Percentiles rank a stretch among this genome's conserved stretches.
Conservation (phyloP, 2,113 vertebrate genomes). For the Pipa parva region DNA sequence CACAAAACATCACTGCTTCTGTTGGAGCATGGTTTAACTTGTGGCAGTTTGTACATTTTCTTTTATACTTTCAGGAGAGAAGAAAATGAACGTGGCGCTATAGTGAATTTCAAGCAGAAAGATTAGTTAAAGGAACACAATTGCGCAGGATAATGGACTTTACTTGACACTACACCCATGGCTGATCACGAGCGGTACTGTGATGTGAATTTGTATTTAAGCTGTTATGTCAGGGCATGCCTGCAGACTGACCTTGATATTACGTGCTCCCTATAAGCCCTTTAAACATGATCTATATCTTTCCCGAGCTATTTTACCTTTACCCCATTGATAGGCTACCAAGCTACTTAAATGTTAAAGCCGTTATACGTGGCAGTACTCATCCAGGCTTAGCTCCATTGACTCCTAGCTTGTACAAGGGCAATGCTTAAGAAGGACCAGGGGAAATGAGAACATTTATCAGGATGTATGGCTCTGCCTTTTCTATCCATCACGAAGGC, state of each 20-base stretch:
- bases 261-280: slow-evolving; percentile 59
- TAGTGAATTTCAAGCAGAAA: background rate
- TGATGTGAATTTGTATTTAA: slow-evolving; percentile 59
- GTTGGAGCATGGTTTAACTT: no score
- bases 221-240: slow-evolving; percentile 54
- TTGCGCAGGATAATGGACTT: background rate
- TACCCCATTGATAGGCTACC: slow-evolving; percentile 71
- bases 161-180: background rate
- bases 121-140: background rate
- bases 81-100: no score
- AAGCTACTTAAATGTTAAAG: slow-evolving; percentile 72
- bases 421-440: slow-evolving; percentile 65
- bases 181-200: slow-evolving; percentile 49
- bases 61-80: no score
- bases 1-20: no score
- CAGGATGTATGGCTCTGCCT: slow-evolving; percentile 82
- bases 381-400: slow-evolving; percentile 51
- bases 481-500: slow-evolving; percentile 78
- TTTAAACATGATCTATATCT: slow-evolving; percentile 72
- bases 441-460: slow-evolving; percentile 63
- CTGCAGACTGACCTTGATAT: slow-evolving; percentile 69
- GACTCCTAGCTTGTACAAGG: slow-evolving; percentile 64
- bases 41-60: no score
- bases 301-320: slow-evolving; percentile 70
- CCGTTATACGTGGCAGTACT: slow-evolving; percentile 58